Evolutionary conservation across 2,797 vertebrate genomes (phyloP), one percentile per base, ranked within the genome.

Genomic region (Distichodus sexfasciatus): DNA sequence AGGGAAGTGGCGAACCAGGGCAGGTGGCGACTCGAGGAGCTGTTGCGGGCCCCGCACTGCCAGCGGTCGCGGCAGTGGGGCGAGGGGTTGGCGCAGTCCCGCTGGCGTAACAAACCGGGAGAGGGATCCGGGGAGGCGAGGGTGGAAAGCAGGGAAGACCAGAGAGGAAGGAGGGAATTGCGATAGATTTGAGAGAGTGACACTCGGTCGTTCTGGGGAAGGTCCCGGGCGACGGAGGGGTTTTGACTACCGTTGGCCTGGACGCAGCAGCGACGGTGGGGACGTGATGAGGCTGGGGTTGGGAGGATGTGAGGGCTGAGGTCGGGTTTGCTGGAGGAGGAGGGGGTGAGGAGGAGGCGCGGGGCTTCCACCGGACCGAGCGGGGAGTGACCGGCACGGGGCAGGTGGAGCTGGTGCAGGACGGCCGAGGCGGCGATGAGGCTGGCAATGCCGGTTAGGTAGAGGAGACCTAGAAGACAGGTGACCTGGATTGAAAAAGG

Each of bases 401-500:
- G 33, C 36, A 91, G 87, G 50, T 85, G 50, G 1, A 93, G 92
- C 68, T 94, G 92, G 60, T 96, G 94, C 43, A 95, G 75, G 23
- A 94, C 80, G 0, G 93, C 81, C 1, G 94, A 85, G 0, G 93
- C 91, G 29, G 92, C 87, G 1, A 98, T 93, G 9, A 95, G 81
- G 4, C 94, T 85, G 0, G 95, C 93, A 0, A 98, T 90, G 3
- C 95, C 90, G 0, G 95, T 96, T 75, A 99, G 87, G 64, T 99
- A 99, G 19, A 98, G 85, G 71, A 98, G 81, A 0, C 94, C 90
- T 50, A 98, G 85, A 82, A 98, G 88, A 74, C 96, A 97, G 66
- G 93, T 93, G 31, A 98, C 87, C 96, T 98, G 80, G 1, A 12
- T 6, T 28, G 46, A 62, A 8, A 5, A 3, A 62, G 17, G 17